A percentile compares a stretch with the other conserved stretches of the same genome.
phyloP scores from a whole-genome alignment of 2,113 vertebrate genomes.

The Carollia perspicillata region DNA sequence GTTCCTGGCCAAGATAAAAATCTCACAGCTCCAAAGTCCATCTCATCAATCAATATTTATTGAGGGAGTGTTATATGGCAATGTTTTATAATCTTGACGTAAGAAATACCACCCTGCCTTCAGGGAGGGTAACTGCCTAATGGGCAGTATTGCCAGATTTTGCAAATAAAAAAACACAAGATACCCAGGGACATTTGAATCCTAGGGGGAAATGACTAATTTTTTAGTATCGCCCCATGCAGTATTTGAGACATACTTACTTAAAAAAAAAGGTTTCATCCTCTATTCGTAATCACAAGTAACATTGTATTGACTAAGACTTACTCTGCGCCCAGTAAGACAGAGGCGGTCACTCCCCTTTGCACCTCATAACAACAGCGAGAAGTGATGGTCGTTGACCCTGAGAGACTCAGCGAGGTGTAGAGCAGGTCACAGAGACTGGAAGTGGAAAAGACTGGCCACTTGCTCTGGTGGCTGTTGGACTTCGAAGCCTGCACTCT shows the following conservation, averaged over 20 bases:
- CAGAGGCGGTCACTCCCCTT: background rate
- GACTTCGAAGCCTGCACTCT: background rate
- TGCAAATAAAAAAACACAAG: slow-evolving; percentile 10
- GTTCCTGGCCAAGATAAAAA: background rate
- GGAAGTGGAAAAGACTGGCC: background rate
- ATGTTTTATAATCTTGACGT: background rate
- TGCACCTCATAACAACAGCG: background rate
- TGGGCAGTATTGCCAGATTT: background rate
- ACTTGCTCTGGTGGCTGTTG: background rate
- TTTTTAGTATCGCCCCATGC: background rate
- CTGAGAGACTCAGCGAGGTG: background rate
- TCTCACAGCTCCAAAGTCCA: background rate
- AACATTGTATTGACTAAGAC: background rate
- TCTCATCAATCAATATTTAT: background rate
- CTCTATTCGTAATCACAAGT: background rate
- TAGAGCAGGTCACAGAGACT: background rate
- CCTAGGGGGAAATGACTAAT: background rate
- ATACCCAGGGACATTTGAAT: background rate
- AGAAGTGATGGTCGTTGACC: background rate
- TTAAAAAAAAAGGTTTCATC: background rate
- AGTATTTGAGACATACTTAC: background rate
- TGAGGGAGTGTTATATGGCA: background rate
- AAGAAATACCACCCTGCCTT: background rate
- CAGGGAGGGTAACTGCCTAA: background rate
- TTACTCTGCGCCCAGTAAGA: background rate